A percentile compares a stretch with the other conserved stretches of the same genome.
phyloP scores from a whole-genome alignment of 2,797 vertebrate species.

The Varecia variegata region DNA sequence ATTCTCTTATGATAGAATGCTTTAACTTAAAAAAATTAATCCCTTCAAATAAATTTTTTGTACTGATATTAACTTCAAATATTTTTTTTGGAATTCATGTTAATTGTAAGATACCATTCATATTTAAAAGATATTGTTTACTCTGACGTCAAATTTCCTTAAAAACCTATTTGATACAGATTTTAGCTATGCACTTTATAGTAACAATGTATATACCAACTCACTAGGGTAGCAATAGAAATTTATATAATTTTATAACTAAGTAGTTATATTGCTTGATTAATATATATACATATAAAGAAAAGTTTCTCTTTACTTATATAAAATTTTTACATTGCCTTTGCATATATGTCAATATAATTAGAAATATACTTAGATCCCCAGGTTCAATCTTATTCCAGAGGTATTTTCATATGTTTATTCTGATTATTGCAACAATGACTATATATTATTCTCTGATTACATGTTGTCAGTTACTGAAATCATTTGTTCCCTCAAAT shows the following conservation, averaged over 20 bases:
- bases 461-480: neutral
- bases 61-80: neutral
- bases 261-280: neutral
- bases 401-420: neutral
- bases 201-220: neutral
- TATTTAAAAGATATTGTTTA: neutral
- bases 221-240: neutral
- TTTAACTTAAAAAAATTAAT: neutral
- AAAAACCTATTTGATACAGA: neutral
- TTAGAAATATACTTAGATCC: neutral
- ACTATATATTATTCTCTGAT: neutral
- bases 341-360: neutral
- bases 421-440: neutral
- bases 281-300: neutral
- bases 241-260: slow-evolving; percentile 16
- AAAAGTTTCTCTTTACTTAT: neutral
- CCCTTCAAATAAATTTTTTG: neutral
- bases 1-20: neutral
- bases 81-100: neutral
- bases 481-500: neutral
- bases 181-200: neutral
- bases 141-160: neutral
- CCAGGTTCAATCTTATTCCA: slow-evolving; percentile 4
- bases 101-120: neutral
- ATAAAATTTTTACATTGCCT: neutral